phyloP scores from a whole-genome alignment of 2,113 vertebrate species.

The Ochotona curzoniae region DNA sequence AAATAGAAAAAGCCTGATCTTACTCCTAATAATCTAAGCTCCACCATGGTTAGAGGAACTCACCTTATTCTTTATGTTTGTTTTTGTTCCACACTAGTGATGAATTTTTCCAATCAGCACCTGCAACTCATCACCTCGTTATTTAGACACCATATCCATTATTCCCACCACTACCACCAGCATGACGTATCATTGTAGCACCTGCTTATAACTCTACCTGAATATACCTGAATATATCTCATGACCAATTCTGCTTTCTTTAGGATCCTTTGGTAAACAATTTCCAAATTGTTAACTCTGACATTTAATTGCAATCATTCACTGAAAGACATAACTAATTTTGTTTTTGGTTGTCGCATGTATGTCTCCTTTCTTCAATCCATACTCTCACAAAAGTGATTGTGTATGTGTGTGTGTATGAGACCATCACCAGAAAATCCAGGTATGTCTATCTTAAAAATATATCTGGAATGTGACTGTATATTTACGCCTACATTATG shows the following conservation, averaged over 20 bases:
- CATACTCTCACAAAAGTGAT: not conserved
- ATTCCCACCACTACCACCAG: not conserved
- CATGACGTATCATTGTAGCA: not conserved
- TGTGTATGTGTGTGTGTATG: not conserved
- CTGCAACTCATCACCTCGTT: not conserved
- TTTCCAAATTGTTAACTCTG: constrained; percentile 22
- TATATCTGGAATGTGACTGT: not conserved
- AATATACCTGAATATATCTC: not conserved
- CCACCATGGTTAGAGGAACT: not conserved
- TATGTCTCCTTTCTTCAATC: constrained; percentile 2
- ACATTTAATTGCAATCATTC: not conserved
- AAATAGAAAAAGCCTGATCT: not conserved
- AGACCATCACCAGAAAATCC: not conserved
- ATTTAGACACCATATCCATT: not conserved
- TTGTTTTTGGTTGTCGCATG: too few species aligned
- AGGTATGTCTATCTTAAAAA: not conserved
- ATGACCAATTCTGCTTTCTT: not conserved
- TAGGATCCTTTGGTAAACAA: not conserved
- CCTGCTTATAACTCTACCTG: not conserved
- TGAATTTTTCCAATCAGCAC: not conserved
- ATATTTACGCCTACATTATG: not conserved
- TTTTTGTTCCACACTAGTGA: not conserved
- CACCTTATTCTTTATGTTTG: not conserved
- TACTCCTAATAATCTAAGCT: not conserved
- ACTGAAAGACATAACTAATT: too few species aligned